Base-by-base conservation (phyloP, 2,888 invertebrate genomes). In the Himalopsyche anomala region DNA sequence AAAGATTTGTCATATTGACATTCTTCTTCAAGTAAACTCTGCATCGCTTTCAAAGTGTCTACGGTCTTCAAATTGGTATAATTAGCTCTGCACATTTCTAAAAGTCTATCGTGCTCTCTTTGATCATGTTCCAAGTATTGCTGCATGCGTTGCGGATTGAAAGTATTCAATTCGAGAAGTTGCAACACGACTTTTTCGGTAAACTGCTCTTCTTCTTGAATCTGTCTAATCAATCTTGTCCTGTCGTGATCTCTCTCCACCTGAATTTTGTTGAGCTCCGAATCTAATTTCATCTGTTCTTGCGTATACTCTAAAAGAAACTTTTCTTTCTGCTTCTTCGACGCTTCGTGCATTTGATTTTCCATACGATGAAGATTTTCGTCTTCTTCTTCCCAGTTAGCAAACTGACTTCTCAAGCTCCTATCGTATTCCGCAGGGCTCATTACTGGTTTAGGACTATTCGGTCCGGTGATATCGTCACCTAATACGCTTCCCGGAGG, bases 11-110 rank as follows among this genome's bases (percentile, higher is more conserved):
- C 94, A 88, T 94, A 93, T 55, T 93, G 91, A 87, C 94, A 94
- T 90, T 96, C 96, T 90, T 96, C 95, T 88, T 94, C 94, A 80
- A 96, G 91, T 62, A 96, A 91, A 89, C 93, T 93, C 90, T 96
- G 94, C 96, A 96, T 96, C 81, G 95, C 95, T 90, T 93, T 94
- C 81, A 96, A 92, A 84, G 96, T 94, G 91, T 96, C 96, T 90
- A 94, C 93, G 90, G 95, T 95, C 89, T 94, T 94, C 54, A 96
- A 91, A 90, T 92, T 92, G 90, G 94, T 94, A 91, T 94, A 93
- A 89, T 94, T 93, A 90, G 93, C 93, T 85, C 92, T 90, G 28
- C 94, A 94, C 86, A 95, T 94, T 87, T 95, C 94, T 79, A 96
- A 91, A 81, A 96, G 90, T 86, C 94, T 92, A 89, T 95, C 94